Base-by-base conservation (phyloP, 2,113 vertebrate genomes). In the Tylochromis polylepis region DNA sequence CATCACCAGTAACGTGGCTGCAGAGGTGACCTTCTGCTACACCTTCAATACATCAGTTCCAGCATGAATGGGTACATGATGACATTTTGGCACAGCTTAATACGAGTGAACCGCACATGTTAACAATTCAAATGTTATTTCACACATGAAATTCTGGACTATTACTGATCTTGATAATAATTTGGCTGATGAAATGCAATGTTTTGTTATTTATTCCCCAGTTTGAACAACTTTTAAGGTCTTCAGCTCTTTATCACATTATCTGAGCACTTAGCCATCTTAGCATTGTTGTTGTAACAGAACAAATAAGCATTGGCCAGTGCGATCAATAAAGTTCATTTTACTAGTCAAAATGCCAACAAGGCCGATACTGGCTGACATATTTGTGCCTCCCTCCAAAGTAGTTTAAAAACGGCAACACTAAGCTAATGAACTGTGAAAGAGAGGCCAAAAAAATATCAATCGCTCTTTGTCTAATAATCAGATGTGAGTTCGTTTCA, bases 21-120 rank as follows among this genome's bases (percentile, higher is more conserved):
- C 91, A 77, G 62, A 79, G 72, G 53, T 91, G 90, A 91, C 81
- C 85, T 72, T 79, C 59, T 60, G n/a, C 22, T 53, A 5, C 29
- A 59, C 31, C 60, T 84, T 16, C 53, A 72, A 31, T 65, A 20
- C 55, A 75, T 72, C 34, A 82, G 81, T 12, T 70, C 36, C 58
- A 67, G 65, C 59, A 46, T 46, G 55, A 51, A 34, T 27, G 20
- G 2, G 1, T 16, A 22, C 0, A 49, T n/a, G 4, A 70, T 82
- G 9, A 36, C 22, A 53, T 55, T 81, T 11, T 81, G 49, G 15
- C 22, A 53, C 22, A 51, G 53, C 34, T 29, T 27, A 75, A 49
- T 43, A 18, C 7, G 46, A 20, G 12, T 29, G 43, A 75, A 75
- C 12, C 31, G 11, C 24, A 51, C 27, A 75, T 75, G 51, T 75